phyloP scores from a whole-genome alignment of 2,797 vertebrate genomes.

The Perodicticus potto region DNA sequence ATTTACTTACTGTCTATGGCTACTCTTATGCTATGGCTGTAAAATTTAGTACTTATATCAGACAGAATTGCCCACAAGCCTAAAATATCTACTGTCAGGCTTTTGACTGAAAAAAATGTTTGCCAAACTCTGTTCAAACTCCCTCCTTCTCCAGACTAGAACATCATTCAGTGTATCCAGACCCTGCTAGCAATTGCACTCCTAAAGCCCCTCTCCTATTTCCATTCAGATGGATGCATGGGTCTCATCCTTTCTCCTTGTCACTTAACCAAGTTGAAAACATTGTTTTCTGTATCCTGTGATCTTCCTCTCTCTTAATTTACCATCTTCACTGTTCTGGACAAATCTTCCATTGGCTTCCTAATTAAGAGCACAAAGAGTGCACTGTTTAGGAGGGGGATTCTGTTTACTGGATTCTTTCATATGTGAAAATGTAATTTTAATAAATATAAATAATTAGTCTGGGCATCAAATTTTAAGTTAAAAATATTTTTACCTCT shows the following conservation, averaged over 20 bases:
- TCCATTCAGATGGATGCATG: neutral
- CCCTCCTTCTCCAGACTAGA: neutral
- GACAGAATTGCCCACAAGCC: neutral
- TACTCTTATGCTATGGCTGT: neutral
- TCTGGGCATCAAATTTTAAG: neutral
- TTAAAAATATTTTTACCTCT: neutral
- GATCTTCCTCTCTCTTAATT: neutral
- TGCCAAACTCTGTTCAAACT: neutral
- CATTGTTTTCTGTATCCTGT: neutral
- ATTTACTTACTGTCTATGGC: neutral
- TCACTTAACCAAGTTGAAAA: neutral
- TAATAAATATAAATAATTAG: neutral
- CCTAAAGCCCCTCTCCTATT: neutral
- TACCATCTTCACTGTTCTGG: neutral
- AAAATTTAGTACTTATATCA: neutral
- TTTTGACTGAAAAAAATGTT: neutral
- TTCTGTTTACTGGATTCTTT: slow-evolving; percentile 22
- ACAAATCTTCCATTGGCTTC: neutral
- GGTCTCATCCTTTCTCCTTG: neutral
- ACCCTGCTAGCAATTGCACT: neutral
- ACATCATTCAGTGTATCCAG: neutral
- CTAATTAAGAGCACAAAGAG: neutral
- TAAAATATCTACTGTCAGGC: neutral
- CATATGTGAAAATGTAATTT: neutral
- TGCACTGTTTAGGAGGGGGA: neutral